phyloP scores from a whole-genome alignment of 2,888 invertebrate species.

The Callosobruchus maculatus region DNA sequence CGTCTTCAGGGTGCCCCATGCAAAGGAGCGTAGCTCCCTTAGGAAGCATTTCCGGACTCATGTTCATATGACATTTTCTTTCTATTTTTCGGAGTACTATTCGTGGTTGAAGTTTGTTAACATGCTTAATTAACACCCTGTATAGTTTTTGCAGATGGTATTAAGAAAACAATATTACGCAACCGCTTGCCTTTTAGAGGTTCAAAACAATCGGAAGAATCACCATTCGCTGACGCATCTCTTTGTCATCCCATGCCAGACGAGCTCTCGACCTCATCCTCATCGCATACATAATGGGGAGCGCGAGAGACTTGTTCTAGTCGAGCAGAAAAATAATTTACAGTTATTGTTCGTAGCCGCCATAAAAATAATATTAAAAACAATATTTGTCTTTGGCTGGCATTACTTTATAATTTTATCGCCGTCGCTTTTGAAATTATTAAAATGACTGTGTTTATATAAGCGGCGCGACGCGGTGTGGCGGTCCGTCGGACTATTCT shows the following conservation, averaged over 20 bases:
- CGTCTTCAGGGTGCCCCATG: too few species aligned
- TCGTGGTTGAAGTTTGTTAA: too few species aligned
- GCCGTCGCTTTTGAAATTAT: conserved; percentile 37
- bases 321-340: conserved; percentile 37
- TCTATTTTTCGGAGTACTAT: too few species aligned
- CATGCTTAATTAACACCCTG: too few species aligned
- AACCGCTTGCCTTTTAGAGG: not conserved
- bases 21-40: too few species aligned
- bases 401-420: conserved; percentile 41
- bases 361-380: conserved; percentile 43
- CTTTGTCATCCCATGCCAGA: not conserved
- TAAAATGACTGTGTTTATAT: conserved; percentile 39
- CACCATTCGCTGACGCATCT: not conserved
- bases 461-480: conserved; percentile 16
- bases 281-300: not conserved
- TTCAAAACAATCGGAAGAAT: not conserved
- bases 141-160: too few species aligned
- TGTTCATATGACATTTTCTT: too few species aligned
- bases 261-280: not conserved
- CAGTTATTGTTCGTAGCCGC: conserved; percentile 38
- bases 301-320: conserved; percentile 21
- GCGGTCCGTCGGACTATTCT: conserved; percentile 6
- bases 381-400: conserved; percentile 40
- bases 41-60: too few species aligned
- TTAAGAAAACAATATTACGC: not conserved